Conservation (phyloP, 2,797 vertebrate genomes). For the Rousettus madagascariensis region DNA sequence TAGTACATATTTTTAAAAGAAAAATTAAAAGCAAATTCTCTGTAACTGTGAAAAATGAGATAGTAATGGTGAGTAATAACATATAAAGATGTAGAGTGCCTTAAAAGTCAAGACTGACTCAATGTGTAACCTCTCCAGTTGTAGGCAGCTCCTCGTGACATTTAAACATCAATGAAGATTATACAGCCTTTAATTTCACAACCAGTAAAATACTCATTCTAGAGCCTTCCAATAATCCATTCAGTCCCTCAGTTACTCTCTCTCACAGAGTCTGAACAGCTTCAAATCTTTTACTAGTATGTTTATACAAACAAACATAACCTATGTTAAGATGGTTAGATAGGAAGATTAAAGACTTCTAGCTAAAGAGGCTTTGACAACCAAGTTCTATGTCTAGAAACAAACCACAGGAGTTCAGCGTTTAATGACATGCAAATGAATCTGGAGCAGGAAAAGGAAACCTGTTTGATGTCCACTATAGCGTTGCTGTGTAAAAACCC, state of each 20-base stretch:
- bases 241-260: slow-evolving; percentile 48
- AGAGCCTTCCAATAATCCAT: slow-evolving; percentile 38
- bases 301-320: slow-evolving; percentile 75
- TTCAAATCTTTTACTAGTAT: slow-evolving; percentile 59
- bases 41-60: neutral
- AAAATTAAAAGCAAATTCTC: slow-evolving; percentile 25
- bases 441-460: neutral
- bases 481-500: neutral
- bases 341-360: slow-evolving; percentile 70
- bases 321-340: slow-evolving; percentile 72
- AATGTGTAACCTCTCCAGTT: neutral
- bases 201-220: neutral
- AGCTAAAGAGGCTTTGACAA: slow-evolving; percentile 64
- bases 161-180: neutral
- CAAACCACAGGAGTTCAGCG: slow-evolving; percentile 45
- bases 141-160: neutral
- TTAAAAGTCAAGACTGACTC: neutral
- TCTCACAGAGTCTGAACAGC: neutral
- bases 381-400: slow-evolving; percentile 61
- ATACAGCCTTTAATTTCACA: slow-evolving; percentile 40
- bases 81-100: neutral
- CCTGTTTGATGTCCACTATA: neutral
- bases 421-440: slow-evolving; percentile 24
- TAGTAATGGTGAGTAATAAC: slow-evolving; percentile 7
- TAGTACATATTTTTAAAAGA: slow-evolving; percentile 4